Base-by-base conservation (phyloP, 1,140 invertebrate genomes). In the Meloidogyne chitwoodi region DNA sequence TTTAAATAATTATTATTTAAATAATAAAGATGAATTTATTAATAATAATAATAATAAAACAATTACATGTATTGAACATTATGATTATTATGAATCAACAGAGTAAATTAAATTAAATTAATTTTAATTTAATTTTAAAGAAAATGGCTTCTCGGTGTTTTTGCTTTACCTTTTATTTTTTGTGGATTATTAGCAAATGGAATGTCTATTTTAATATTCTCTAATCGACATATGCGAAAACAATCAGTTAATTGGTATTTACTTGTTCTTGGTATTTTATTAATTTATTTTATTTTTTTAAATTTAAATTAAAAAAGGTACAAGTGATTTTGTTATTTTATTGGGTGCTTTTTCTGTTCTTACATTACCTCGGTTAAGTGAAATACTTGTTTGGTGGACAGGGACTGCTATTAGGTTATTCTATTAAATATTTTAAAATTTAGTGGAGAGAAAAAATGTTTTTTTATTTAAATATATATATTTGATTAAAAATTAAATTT, bases 231-330 rank as follows among this genome's bases (percentile, higher is more conserved):
- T 63, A 83, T 83, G 82, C 62, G 82, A 16, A 68, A 71, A 48
- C 81, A 84, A 44, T 38, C 75, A 14, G 69, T 83, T 64, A 83
- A 83, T 69, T 83, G 82, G 82, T 83, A 83, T 74, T 71, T 86
- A 56, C 65, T 84, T 2, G 80, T 87, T 24, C 75, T 86, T n/a
- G 84, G 71, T 73, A 63, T 27, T 14, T 29, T 31, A 72, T n/a
- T n/a, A n/a, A n/a, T n/a, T n/a, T n/a, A n/a, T n/a, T n/a, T n/a
- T n/a, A 61, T 24, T 29, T 31, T n/a, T 41, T 8, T 19, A 62
- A 62, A 62, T 19, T 61, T 61, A 72, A 14, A 4, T 61, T 41
- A 31, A 48, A 72, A 62, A 14, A 73, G 71, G 71, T 14, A 63
- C 61, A 27, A 82, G 80, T 24, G 82, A 83, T 63, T 79, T 77